Evolutionary conservation across 2,888 invertebrate genomes (phyloP).

Genomic region (Hoplodrina blanda): DNA sequence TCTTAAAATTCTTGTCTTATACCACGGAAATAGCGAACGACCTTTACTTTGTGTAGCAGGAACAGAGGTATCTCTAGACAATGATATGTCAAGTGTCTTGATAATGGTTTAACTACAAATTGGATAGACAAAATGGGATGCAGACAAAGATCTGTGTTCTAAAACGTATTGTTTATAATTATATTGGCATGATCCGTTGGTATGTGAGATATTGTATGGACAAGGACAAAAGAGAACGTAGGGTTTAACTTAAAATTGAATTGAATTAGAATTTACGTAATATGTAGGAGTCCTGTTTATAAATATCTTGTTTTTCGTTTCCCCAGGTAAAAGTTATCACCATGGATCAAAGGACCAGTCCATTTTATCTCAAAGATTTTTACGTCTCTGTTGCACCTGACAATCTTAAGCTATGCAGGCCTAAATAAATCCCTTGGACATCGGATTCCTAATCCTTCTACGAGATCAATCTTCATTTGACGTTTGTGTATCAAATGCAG

Average conservation of each 20-base stretch:
- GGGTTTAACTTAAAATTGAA: not conserved
- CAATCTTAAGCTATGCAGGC: not conserved
- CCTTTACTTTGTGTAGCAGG: not conserved
- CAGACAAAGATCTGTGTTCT: slow-evolving; percentile 15
- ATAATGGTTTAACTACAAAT: slow-evolving; percentile 21
- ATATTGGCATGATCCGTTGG: not conserved
- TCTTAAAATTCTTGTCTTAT: not conserved
- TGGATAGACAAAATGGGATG: slow-evolving; percentile 15
- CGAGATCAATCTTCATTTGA: slow-evolving; percentile 2
- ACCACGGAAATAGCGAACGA: not conserved
- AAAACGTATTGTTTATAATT: not conserved
- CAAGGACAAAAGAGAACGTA: slow-evolving; percentile 52
- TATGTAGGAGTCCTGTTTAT: not conserved
- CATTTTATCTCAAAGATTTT: slow-evolving; percentile 9
- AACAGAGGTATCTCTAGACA: not conserved
- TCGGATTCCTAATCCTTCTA: not conserved
- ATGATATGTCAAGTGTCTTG: not conserved
- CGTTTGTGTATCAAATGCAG: slow-evolving; percentile 1
- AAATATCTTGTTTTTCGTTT: slow-evolving; percentile 5
- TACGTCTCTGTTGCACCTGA: slow-evolving; percentile 2
- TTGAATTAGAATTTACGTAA: not conserved
- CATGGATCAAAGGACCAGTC: slow-evolving; percentile 4
- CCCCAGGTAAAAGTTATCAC: slow-evolving; percentile 5
- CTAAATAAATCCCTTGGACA: not conserved
- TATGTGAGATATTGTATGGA: not conserved